Conservation (phyloP, 2,113 vertebrate species). For the Aix galericulata region DNA sequence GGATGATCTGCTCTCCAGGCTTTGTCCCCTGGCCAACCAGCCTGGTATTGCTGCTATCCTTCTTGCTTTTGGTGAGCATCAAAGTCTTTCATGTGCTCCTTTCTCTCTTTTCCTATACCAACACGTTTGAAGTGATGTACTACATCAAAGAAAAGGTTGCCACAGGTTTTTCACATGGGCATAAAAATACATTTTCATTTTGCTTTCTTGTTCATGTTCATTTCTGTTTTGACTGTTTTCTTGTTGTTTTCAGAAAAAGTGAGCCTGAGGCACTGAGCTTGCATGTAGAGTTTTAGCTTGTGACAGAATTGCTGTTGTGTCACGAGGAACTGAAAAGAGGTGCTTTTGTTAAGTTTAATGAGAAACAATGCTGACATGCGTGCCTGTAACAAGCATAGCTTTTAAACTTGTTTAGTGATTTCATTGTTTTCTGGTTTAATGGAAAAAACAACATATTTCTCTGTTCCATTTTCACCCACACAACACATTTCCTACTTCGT, state of each 20-base stretch:
- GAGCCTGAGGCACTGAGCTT: fast-evolving
- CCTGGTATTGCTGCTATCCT: fast-evolving
- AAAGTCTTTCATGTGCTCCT: neutral
- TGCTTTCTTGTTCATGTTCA: neutral
- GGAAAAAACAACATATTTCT: neutral
- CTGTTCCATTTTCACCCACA: neutral
- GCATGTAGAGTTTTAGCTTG: fast-evolving
- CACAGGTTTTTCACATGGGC: neutral
- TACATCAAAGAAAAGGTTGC: neutral
- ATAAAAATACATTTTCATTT: neutral
- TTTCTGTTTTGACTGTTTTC: neutral
- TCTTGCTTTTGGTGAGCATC: neutral
- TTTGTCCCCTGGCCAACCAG: no score
- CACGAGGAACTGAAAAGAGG: neutral
- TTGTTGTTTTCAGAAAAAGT: neutral
- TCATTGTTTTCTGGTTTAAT: neutral
- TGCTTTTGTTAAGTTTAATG: neutral
- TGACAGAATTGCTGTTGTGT: neutral
- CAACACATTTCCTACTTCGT: neutral
- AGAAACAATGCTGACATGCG: neutral
- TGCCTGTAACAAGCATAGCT: neutral
- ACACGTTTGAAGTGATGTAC: fast-evolving
- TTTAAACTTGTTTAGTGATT: neutral
- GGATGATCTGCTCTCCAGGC: neutral
- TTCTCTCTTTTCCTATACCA: neutral